Evolutionary conservation across 2,797 vertebrate genomes (phyloP).

Genomic region (Premnoplex brunnescens): DNA sequence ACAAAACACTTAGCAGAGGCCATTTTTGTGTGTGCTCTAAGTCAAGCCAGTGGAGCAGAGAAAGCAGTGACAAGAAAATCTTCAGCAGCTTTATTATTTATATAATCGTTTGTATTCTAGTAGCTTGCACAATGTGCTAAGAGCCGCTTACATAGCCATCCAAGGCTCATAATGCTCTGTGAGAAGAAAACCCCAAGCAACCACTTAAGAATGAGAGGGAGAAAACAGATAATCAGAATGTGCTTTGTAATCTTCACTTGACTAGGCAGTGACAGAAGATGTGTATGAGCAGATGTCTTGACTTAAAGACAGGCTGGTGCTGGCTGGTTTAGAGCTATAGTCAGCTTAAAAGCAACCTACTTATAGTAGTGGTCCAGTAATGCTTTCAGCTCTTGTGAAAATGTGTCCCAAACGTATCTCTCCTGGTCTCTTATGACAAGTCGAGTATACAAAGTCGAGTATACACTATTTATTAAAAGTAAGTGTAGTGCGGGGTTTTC

Average conservation of each 20-base stretch:
- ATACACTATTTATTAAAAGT: neutral
- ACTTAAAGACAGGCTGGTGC: neutral
- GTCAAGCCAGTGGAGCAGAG: constrained; percentile 59
- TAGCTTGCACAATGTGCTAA: neutral
- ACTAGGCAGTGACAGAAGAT: neutral
- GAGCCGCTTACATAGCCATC: neutral
- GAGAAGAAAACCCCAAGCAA: constrained; percentile 15
- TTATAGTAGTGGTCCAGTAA: neutral
- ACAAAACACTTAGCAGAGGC: constrained; percentile 35
- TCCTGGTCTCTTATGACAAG: neutral
- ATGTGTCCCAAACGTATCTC: neutral
- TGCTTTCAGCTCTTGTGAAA: neutral
- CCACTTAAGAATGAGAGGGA: constrained; percentile 2
- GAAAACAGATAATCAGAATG: constrained; percentile 20
- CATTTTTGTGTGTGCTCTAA: constrained; percentile 58
- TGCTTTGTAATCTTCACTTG: constrained; percentile 34
- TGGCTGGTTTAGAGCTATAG: neutral
- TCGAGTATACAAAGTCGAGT: neutral
- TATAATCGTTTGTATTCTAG: constrained; percentile 55
- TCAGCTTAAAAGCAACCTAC: neutral
- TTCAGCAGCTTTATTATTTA: constrained; percentile 53
- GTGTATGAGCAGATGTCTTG: neutral
- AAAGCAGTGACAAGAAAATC: constrained; percentile 55
- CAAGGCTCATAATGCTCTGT: neutral
- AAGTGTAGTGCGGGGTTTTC: neutral